Percentiles rank a stretch among this genome's conserved stretches.
These are phyloP conservation scores for Latheticus oryzae DNA, from an alignment of 2,888 invertebrate genomes.

Conservation along the genomic window DNA sequence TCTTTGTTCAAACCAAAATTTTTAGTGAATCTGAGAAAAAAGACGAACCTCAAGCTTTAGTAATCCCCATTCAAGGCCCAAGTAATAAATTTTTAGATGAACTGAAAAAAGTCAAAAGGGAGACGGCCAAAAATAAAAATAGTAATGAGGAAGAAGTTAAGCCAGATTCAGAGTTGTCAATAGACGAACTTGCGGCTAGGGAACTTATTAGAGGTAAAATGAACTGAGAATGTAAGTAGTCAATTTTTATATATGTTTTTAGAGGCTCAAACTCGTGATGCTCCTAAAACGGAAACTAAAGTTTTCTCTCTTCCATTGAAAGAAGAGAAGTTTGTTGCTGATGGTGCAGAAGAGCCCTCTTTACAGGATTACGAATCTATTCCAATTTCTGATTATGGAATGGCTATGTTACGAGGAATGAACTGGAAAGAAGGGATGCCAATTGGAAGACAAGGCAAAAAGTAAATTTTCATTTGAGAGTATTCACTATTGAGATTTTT, in stretches of 20 bases:
- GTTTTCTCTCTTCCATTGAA: constrained; percentile 70
- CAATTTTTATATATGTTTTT: no score
- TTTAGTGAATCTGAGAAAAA: constrained; percentile 69
- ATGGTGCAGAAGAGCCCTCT: constrained; percentile 74
- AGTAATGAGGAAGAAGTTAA: constrained; percentile 55
- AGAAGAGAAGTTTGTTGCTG: constrained; percentile 71
- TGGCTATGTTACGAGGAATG: constrained; percentile 96
- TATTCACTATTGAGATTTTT: constrained; percentile 2
- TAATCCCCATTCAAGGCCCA: constrained; percentile 75
- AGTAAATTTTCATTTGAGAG: constrained; percentile 48
- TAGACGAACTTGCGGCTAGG: constrained; percentile 80
- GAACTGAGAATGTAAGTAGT: no score
- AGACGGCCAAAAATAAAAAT: constrained; percentile 40
- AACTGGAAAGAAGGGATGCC: constrained; percentile 82
- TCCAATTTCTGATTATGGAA: constrained; percentile 84
- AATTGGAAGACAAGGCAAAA: constrained; percentile 67
- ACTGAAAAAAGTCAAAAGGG: constrained; percentile 68
- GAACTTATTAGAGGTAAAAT: constrained; percentile 76
- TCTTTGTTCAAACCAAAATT: constrained; percentile 39
- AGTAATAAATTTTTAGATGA: constrained; percentile 67
- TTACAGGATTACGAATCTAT: constrained; percentile 77
- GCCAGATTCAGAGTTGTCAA: constrained; percentile 63
- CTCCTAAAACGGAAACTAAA: constrained; percentile 54
- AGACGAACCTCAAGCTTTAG: constrained; percentile 68
- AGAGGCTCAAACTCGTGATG: constrained; percentile 58